Evolutionary conservation across 2,113 vertebrate species (phyloP), one percentile per base, ranked within the genome.

Genomic region (Ophiodon elongatus): DNA sequence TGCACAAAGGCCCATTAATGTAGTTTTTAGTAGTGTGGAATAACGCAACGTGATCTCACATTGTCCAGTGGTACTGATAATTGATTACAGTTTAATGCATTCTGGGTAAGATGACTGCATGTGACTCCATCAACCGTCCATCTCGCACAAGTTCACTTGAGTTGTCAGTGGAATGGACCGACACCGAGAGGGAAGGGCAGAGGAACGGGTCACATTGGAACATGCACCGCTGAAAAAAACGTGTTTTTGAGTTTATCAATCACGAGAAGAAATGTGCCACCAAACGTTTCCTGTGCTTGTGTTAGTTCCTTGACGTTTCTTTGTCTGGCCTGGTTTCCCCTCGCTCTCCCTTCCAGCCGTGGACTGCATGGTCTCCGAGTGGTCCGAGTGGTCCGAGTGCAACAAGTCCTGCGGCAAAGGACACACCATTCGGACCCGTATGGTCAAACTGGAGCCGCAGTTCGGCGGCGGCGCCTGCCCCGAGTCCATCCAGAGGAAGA

Each of bases 381-480:
- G 97, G 98, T 96, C 98, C 4, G 96, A 96, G 64, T 99, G 98
- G 98, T 98, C 98, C 0, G 97, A 98, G 91, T 99, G 98, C 92
- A 98, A 98, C 74, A 99, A 98, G 85, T 98, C 97, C 0, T 99
- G 98, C 0, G 98, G 97, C 8, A 98, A 97, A 92, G 98, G 97
- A 54, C 98, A 99, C 87, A 95, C 96, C 94, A 98, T 99, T 82
- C 96, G 97, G 81, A 97, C 97, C 0, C 97, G 97, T 79, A 97
- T 97, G 96, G 94, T 98, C 50, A 97, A 98, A 90, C 94, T 95
- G 88, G 98, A 99, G 92, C 96, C 97, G 0, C 96, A 98, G 93
- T 97, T 98, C 27, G 97, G 97, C 23, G 98, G 98, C 2, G 68
- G 90, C 31, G 87, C 93, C 0, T 99, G 98, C 91, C 97, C 97